Conservation (phyloP, 2,113 vertebrate genomes). For the Ptyas mucosa region DNA sequence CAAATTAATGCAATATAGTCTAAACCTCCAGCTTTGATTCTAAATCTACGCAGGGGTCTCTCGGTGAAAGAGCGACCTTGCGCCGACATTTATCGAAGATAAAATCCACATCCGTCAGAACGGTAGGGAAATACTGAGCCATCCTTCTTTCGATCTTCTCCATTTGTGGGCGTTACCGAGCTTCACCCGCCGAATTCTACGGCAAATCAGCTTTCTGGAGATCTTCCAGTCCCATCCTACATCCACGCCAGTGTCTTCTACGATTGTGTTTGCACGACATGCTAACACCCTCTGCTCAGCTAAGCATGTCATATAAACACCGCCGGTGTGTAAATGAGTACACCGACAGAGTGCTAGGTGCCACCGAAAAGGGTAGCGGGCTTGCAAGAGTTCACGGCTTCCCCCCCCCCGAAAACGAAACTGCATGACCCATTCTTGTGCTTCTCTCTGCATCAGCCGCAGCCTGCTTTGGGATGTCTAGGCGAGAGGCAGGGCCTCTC, state of each 20-base stretch:
- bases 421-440: neutral
- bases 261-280: neutral
- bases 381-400: neutral
- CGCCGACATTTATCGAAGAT: neutral
- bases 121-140: neutral
- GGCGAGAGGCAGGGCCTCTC: neutral
- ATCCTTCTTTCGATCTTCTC: neutral
- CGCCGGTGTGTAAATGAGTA: neutral
- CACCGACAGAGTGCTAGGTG: neutral
- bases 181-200: neutral
- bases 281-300: neutral
- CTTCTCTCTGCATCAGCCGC: neutral
- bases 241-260: neutral
- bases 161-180: neutral
- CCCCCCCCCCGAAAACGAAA: neutral
- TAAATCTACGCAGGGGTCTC: neutral
- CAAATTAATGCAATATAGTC: neutral
- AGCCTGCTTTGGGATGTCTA: neutral
- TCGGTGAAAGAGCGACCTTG: neutral
- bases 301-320: neutral
- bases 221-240: neutral
- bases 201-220: neutral
- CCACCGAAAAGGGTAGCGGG: neutral
- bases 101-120: neutral
- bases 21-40: neutral